These are phyloP conservation scores for Meganola albula DNA, from an alignment of 2,888 invertebrate genomes.

Conservation along the genomic window DNA sequence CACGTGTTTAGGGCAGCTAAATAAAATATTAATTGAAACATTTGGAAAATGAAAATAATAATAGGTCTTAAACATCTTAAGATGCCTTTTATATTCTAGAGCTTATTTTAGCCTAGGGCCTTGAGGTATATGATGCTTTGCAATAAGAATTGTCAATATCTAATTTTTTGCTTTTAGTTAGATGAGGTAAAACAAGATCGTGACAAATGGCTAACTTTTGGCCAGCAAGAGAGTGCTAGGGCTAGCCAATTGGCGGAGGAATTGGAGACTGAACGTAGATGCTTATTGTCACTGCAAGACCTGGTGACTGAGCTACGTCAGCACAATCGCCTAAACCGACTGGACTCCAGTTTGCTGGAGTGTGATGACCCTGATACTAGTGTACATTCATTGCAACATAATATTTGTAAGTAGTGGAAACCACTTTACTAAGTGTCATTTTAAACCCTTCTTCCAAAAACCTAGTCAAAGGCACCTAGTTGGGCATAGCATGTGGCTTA, in stretches of 20 bases:
- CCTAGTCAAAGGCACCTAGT: no score
- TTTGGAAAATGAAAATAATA: no score
- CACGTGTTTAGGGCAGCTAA: no score
- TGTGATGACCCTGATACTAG: slow-evolving; percentile 64
- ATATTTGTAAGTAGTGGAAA: slow-evolving; percentile 50
- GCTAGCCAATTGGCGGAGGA: slow-evolving; percentile 46
- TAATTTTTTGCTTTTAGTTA: no score
- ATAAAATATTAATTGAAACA: no score
- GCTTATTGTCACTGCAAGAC: slow-evolving; percentile 44
- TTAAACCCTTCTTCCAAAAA: not conserved
- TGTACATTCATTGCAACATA: slow-evolving; percentile 46
- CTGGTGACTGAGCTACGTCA: slow-evolving; percentile 52
- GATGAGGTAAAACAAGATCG: slow-evolving; percentile 64
- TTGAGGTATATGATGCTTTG: no score
- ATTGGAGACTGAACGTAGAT: slow-evolving; percentile 45
- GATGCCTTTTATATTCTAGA: no score
- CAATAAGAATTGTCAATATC: no score
- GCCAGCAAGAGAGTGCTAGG: slow-evolving; percentile 45
- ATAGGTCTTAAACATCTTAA: no score
- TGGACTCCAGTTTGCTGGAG: slow-evolving; percentile 57
- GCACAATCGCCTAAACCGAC: slow-evolving; percentile 48
- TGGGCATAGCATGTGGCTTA: no score
- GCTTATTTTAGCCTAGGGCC: no score
- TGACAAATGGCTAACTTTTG: slow-evolving; percentile 49
- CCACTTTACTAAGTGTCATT: not conserved